Evolutionary conservation across 2,888 invertebrate genomes (phyloP).

Genomic region (Latheticus oryzae): DNA sequence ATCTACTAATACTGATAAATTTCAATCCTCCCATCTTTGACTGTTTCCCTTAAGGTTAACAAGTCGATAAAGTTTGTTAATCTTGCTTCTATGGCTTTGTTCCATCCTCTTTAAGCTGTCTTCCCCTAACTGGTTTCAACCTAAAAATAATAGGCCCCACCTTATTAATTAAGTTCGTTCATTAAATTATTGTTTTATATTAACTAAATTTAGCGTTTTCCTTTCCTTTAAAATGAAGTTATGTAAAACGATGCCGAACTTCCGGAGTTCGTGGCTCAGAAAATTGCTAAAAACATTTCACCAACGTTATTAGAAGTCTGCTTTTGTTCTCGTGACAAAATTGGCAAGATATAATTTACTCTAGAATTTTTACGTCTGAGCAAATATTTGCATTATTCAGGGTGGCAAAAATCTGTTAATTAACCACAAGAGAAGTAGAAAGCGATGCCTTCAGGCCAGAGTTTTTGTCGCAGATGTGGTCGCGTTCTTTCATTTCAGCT

Average conservation of each 20-base stretch:
- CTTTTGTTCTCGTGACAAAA: too few relatives aligned
- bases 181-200: slow-evolving; percentile 13
- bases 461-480: slow-evolving; percentile 13
- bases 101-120: too few relatives aligned
- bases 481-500: neutral
- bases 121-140: too few relatives aligned
- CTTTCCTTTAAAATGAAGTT: neutral
- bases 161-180: slow-evolving; percentile 3
- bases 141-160: too few relatives aligned
- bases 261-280: neutral
- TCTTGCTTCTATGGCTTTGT: too few relatives aligned
- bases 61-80: too few relatives aligned
- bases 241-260: slow-evolving; percentile 4
- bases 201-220: neutral
- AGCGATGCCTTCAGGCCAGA: neutral
- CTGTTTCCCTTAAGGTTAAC: too few relatives aligned
- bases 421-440: slow-evolving; percentile 5
- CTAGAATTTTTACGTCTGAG: slow-evolving; percentile 6
- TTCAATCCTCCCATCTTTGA: too few relatives aligned
- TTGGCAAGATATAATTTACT: slow-evolving; percentile 6
- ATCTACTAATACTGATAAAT: too few relatives aligned
- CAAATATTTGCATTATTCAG: slow-evolving; percentile 10
- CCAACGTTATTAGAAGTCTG: neutral
- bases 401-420: slow-evolving; percentile 12
- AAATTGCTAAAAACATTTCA: slow-evolving; percentile 1